Evolutionary conservation across 2,113 vertebrate species (phyloP).

Genomic region (Maccullochella peelii): DNA sequence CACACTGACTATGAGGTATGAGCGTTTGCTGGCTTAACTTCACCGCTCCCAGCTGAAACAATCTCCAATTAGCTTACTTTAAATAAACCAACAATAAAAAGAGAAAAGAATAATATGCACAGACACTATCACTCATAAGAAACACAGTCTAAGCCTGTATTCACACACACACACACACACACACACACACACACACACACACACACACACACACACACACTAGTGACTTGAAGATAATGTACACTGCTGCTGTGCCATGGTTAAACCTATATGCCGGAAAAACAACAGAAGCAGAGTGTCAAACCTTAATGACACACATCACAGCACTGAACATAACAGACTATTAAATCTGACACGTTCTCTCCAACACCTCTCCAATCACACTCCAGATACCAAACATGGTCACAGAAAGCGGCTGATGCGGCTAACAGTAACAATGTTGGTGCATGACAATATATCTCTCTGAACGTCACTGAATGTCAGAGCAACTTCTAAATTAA

Average conservation of each 20-base stretch:
- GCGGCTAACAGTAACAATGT: slow-evolving; percentile 49
- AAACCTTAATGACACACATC: slow-evolving; percentile 36
- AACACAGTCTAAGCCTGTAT: not conserved
- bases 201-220: too few relatives aligned
- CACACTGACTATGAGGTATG: slow-evolving; percentile 49
- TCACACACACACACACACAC: too few relatives aligned
- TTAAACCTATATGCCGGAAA: not conserved
- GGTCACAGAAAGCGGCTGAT: slow-evolving; percentile 63
- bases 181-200: too few relatives aligned
- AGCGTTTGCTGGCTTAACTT: slow-evolving; percentile 58
- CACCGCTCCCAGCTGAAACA: slow-evolving; percentile 59
- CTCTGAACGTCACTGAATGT: not conserved
- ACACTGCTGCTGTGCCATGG: not conserved
- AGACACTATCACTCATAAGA: slow-evolving; percentile 20
- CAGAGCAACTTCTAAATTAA: not conserved
- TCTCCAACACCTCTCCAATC: slow-evolving; percentile 63
- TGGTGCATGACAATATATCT: slow-evolving; percentile 26
- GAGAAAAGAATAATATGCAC: slow-evolving; percentile 22
- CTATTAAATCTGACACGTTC: slow-evolving; percentile 59
- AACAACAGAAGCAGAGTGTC: slow-evolving; percentile 7
- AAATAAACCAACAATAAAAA: slow-evolving; percentile 63
- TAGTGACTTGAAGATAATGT: not conserved
- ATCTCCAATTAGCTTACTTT: slow-evolving; percentile 49
- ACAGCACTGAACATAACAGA: slow-evolving; percentile 48
- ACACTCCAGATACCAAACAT: slow-evolving; percentile 78